Percentiles rank a stretch among this genome's conserved stretches.
These are phyloP conservation scores for Thymelicus sylvestris DNA, from an alignment of 2,888 invertebrate genomes.

Conservation along the genomic window DNA sequence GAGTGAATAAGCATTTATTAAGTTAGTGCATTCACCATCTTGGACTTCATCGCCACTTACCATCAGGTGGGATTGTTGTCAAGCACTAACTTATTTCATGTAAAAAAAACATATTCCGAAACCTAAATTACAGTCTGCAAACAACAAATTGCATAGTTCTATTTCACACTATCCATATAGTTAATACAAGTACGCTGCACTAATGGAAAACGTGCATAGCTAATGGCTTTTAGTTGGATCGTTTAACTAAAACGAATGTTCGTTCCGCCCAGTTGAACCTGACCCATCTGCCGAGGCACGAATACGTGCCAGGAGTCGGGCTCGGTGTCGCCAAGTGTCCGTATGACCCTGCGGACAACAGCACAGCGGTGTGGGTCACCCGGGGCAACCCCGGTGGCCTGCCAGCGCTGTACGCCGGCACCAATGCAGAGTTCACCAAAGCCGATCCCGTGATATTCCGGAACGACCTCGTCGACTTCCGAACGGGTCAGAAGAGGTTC, in stretches of 20 bases:
- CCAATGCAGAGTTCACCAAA: slow-evolving; percentile 89
- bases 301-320: slow-evolving; percentile 87
- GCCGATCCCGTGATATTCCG: slow-evolving; percentile 90
- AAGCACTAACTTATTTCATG: too few species aligned
- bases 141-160: slow-evolving; percentile 12
- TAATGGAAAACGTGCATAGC: slow-evolving; percentile 22
- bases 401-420: slow-evolving; percentile 88
- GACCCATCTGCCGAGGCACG: slow-evolving; percentile 84
- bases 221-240: slow-evolving; percentile 20
- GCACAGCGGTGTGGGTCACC: slow-evolving; percentile 89
- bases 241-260: slow-evolving; percentile 23
- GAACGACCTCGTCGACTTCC: slow-evolving; percentile 86
- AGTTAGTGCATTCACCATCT: too few species aligned
- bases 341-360: slow-evolving; percentile 90
- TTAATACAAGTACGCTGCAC: slow-evolving; percentile 1
- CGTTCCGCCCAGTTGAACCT: slow-evolving; percentile 73
- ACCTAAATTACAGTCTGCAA: slow-evolving; percentile 10
- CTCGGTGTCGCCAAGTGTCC: slow-evolving; percentile 89
- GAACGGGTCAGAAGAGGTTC: slow-evolving; percentile 85
- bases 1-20: too few species aligned
- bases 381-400: slow-evolving; percentile 87
- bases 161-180: not conserved
- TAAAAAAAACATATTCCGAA: too few species aligned
- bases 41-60: too few species aligned
- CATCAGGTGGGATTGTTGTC: too few species aligned